Evolutionary conservation across 1,140 invertebrate genomes (phyloP).

Genomic region (Drosophila athabasca): DNA sequence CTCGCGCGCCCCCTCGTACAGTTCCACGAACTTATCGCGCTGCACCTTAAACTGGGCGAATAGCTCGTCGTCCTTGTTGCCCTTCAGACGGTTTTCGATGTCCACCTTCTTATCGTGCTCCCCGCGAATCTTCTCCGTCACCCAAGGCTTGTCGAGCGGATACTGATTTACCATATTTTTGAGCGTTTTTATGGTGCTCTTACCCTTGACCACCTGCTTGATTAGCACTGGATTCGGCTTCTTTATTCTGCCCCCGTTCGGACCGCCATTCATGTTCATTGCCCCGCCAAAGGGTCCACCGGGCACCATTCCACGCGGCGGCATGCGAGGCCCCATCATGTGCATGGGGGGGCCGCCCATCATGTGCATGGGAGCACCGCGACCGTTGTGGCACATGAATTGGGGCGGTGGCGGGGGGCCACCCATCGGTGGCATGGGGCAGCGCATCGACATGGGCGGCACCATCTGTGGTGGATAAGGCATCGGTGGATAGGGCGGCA

Average conservation of each 20-base stretch:
- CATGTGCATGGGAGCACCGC: slow-evolving; percentile 45
- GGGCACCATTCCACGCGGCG: slow-evolving; percentile 49
- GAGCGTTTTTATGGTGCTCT: slow-evolving; percentile 77
- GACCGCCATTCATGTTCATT: slow-evolving; percentile 53
- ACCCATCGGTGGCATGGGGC: slow-evolving; percentile 56
- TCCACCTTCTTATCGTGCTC: slow-evolving; percentile 74
- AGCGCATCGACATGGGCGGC: slow-evolving; percentile 51
- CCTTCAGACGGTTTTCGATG: slow-evolving; percentile 81
- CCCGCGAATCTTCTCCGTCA: slow-evolving; percentile 72
- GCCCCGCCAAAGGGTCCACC: slow-evolving; percentile 28
- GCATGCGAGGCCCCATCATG: slow-evolving; percentile 64
- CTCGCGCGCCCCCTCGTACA: slow-evolving; percentile 75
- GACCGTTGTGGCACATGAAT: slow-evolving; percentile 66
- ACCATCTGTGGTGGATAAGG: slow-evolving; percentile 44
- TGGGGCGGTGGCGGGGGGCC: slow-evolving; percentile 58
- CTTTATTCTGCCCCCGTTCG: slow-evolving; percentile 59
- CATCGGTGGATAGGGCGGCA: slow-evolving; percentile 56
- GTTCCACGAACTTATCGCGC: slow-evolving; percentile 78
- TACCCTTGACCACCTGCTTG: slow-evolving; percentile 72
- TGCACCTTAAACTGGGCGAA: slow-evolving; percentile 82
- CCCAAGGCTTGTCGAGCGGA: slow-evolving; percentile 83
- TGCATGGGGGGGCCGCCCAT: slow-evolving; percentile 60
- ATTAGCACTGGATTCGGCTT: slow-evolving; percentile 72
- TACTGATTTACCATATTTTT: slow-evolving; percentile 83
- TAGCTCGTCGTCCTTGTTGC: slow-evolving; percentile 80